A percentile compares a stretch with the other conserved stretches of the same genome.
Conservation (phyloP, 1,140 invertebrate genomes). For the Popillia japonica region DNA sequence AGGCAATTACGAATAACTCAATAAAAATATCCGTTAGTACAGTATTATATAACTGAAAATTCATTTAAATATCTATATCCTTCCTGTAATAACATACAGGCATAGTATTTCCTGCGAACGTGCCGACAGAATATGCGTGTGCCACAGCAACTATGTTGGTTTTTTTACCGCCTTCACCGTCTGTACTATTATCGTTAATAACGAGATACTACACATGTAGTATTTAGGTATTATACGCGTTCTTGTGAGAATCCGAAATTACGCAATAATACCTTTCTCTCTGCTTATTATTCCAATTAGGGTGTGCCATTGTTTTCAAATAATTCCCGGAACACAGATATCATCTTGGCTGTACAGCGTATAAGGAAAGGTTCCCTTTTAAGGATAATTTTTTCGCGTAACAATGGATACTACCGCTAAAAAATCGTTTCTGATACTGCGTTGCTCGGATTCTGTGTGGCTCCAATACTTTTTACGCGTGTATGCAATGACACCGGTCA, state of each 20-base stretch:
- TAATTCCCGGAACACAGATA: constrained; percentile 8
- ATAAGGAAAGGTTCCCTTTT: not conserved
- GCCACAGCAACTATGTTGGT: not conserved
- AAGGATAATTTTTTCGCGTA: constrained; percentile 2
- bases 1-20: not conserved
- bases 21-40: not conserved
- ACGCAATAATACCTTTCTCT: not conserved
- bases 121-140: not conserved
- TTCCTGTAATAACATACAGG: not conserved
- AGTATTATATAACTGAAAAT: not conserved
- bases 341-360: not conserved
- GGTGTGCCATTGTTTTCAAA: constrained; percentile 5
- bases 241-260: not conserved
- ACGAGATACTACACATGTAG: not conserved
- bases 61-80: not conserved
- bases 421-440: not conserved
- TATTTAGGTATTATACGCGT: not conserved
- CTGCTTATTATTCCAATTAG: constrained; percentile 8
- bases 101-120: not conserved
- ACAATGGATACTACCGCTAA: not conserved
- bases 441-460: not conserved
- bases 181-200: not conserved
- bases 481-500: not conserved
- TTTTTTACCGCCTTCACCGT: not conserved
- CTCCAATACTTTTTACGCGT: not conserved